Base-by-base conservation (phyloP, 1,140 invertebrate genomes). In the Latrodectus geometricus region DNA sequence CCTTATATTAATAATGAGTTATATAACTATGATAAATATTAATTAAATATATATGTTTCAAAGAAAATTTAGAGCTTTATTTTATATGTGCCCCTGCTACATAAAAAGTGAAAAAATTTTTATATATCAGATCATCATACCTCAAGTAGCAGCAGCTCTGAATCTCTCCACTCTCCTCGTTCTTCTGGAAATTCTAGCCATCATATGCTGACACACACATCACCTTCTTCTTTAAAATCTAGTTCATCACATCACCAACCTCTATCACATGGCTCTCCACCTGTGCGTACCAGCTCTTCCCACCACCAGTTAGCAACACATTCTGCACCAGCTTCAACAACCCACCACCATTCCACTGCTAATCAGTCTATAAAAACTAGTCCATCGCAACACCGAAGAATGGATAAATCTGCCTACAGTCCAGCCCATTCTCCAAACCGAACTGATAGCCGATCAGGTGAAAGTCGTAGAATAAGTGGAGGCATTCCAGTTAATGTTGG, bases 221-320 rank as follows among this genome's bases (percentile, higher is more conserved):
- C 76, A 17, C 85, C 85, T 23, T 87, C 85, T 49, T 87, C 85
- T n/a, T 66, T 87, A 9, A 87, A 87, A 52, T 80, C 85, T 9
- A 87, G 85, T 21, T 87, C 85, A 20, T 87, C 85, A 7, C 85
- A 87, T 50, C 85, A 87, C 61, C 85, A 87, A 70, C 85, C 85
- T 12, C 35, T 87, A 20, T 87, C 85, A 5, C 76, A 80, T 35
- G 85, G 85, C 5, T 87, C 85, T n/a, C 85, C 85, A 17, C 85
- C 85, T 4, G 85, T 87, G 17, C 52, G 85, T 11, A 87, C 85
- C 17, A 87, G 85, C n/a, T 87, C 85, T 9, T 87, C 85, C 20
- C 85, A 87, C 61, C 85, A 87, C 77, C 85, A 87, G 17, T 50
- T 87, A 69, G 85, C 85, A 9, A 80, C 85, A 23, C 83, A 77